Base-by-base conservation (phyloP, 2,888 invertebrate species). In the Pyrrhia umbra region DNA sequence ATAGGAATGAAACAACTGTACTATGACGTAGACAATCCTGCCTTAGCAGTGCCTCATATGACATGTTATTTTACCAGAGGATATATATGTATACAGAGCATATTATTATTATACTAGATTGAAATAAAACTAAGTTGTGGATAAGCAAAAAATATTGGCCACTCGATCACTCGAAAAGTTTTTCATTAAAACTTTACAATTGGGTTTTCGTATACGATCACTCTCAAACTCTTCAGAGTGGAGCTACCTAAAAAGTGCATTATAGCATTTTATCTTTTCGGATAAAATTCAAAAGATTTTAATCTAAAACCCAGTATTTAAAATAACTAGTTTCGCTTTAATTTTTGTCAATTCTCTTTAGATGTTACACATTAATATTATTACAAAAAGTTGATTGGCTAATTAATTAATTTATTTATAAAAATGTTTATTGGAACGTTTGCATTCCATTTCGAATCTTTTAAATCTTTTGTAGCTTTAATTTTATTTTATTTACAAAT, bases 361-460 rank as follows among this genome's bases (percentile, higher is more conserved):
- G 1, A 27, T 47, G 34, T 64, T 45, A 21, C 27, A n/a, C 40
- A 9, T 70, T 40, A 13, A 18, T 37, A 15, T 9, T 68, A 30
- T 57, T n/a, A 18, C 18, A 59, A 67, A 62, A 45, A 39, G 1
- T 23, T 47, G 15, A 60, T 70, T 65, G 42, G 25, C 21, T 60
- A 13, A 34, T n/a, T 52, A 34, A 47, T 54, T 40, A 30, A 21
- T 55, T 56, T 21, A 59, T 67, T 65, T 47, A 65, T 57, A 6
- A 67, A 58, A 59, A 61, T 56, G 57, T 67, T 49, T 61, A 62
- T 71, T 68, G 67, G 67, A 66, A 49, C 40, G 18, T 56, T 70
- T 70, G 80, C 82, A 82, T 82, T 82, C 82, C 82, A 82, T 63
- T 70, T 77, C 27, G 62, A 69, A 71, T 54, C 39, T 58, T 72